phyloP scores from a whole-genome alignment of 2,113 vertebrate genomes.

The Calonectris borealis region DNA sequence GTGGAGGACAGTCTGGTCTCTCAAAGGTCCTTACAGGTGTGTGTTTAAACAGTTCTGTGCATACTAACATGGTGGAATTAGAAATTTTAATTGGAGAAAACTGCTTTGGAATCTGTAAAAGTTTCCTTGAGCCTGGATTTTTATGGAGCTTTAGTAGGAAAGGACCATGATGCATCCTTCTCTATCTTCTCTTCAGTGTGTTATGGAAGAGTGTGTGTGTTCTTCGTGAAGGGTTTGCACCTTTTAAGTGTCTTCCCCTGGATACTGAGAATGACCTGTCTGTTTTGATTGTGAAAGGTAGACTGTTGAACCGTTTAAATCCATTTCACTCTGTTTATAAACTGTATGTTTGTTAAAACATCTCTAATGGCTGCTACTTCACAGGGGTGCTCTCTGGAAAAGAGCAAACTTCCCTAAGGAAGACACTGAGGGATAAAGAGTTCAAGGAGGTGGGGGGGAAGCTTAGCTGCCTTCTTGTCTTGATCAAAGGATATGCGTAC shows the following conservation, averaged over 20 bases:
- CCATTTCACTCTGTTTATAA: neutral
- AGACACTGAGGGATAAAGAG: neutral
- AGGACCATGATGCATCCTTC: neutral
- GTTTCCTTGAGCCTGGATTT: neutral
- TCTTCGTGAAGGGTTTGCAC: neutral
- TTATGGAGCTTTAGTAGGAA: neutral
- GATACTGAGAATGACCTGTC: neutral
- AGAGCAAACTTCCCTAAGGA: neutral
- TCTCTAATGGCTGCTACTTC: neutral
- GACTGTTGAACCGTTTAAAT: neutral
- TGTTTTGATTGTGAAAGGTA: neutral
- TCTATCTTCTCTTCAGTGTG: neutral
- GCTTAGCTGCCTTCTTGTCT: neutral
- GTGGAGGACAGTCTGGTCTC: neutral
- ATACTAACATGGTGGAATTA: fast-evolving
- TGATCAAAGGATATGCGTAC: neutral
- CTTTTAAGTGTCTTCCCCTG: neutral
- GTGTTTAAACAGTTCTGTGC: neutral
- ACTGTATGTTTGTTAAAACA: neutral
- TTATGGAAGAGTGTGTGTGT: neutral
- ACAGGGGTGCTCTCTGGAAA: neutral
- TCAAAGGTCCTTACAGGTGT: neutral
- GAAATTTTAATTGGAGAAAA: neutral
- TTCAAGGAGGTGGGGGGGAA: neutral
- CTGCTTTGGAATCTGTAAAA: neutral